These are phyloP conservation scores for Leptinotarsa tumamoca DNA, from an alignment of 2,888 invertebrate species.

Conservation along the genomic window DNA sequence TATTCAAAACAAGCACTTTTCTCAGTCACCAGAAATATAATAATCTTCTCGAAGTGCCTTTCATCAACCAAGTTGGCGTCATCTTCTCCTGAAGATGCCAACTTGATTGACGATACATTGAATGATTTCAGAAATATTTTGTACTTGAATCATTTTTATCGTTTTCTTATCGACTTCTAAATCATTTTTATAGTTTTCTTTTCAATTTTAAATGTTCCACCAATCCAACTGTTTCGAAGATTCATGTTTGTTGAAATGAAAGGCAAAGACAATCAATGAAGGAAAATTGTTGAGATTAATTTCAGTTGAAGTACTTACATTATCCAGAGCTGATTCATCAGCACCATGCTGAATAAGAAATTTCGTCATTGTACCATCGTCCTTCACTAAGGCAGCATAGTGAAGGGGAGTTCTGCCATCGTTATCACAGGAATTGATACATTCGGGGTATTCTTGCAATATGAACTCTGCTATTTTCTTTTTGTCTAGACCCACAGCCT, in stretches of 20 bases:
- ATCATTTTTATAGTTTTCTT: neutral
- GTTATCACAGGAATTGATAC: conserved; percentile 78
- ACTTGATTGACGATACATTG: neutral
- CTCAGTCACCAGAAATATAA: too few species aligned
- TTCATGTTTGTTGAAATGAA: too few species aligned
- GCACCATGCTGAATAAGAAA: conserved; percentile 85
- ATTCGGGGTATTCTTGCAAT: conserved; percentile 76
- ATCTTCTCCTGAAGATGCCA: too few species aligned
- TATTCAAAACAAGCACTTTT: too few species aligned
- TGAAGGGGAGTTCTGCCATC: conserved; percentile 90
- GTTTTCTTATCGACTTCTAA: too few species aligned
- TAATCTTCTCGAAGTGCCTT: too few species aligned
- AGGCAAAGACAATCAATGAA: too few species aligned
- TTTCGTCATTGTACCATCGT: conserved; percentile 82
- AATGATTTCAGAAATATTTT: neutral
- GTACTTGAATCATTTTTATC: neutral
- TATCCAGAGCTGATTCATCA: conserved; percentile 85
- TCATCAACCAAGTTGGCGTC: too few species aligned
- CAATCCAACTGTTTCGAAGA: too few species aligned
- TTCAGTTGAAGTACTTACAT: conserved; percentile 71
- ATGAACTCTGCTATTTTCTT: conserved; percentile 81
- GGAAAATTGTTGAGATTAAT: too few species aligned
- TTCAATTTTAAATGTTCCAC: too few species aligned
- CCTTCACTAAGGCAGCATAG: conserved; percentile 85
- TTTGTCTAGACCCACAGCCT: conserved; percentile 87